Base-by-base conservation (phyloP, 2,797 vertebrate genomes). In the Buceros bicornis region DNA sequence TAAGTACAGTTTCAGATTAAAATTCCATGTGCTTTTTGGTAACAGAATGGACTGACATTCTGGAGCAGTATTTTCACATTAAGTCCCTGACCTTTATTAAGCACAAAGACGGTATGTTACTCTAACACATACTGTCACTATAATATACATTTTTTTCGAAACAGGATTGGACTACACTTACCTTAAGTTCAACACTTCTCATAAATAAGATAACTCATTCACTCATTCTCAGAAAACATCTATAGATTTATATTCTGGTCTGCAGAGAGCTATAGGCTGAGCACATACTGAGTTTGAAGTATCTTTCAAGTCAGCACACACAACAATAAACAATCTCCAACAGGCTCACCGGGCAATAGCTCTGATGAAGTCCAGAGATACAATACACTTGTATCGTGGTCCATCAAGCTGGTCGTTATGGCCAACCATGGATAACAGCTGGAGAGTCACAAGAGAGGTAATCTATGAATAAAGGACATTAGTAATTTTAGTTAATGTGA, bases 341-440 rank as follows among this genome's bases (percentile, higher is more conserved):
- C 6, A 37, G 29, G 28, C 96, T 97, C 95, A 98, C 98, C 98
- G 96, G 84, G 98, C 98, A 97, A 98, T 16, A 82, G 99, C 98
- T 64, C 98, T 98, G 96, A 99, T 99, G 97, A 99, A 99, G 90
- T 99, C 99, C 95, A 99, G 96, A 40, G 99, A 99, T 12, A 99
- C 99, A 1, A 98, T 98, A 95, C 99, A 99, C 97, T 99, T 99
- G 97, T 99, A 99, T 71, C 99, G 99, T 10, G 99, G 99, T 58
- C 98, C 98, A 66, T 99, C 99, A 78, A 99, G 98, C 97, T 99
- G 99, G 97, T 99, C 99, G 2, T 98, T 98, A 77, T 98, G 98
- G 81, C 99, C 99, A 96, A 99, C 98, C 95, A 98, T 94, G 61
- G 98, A 98, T 97, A 99, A 96, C 73, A 99, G 98, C 97, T 99